Conservation (phyloP, 2,797 vertebrate species). For the Chlorospingus semifuscus region DNA sequence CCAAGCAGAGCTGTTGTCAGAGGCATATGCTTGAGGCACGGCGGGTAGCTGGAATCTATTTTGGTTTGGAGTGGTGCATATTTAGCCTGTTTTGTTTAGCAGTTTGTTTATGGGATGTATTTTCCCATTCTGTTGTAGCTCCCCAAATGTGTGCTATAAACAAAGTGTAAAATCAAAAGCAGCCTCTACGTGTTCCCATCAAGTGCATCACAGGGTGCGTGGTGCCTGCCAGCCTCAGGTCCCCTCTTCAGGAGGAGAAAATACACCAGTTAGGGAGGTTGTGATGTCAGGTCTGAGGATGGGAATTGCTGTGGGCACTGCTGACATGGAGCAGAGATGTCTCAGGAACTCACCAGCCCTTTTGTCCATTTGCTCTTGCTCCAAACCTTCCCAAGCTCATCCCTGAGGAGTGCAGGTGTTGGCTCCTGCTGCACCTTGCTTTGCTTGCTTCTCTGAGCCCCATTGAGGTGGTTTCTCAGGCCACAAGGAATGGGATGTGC, state of each 20-base stretch:
- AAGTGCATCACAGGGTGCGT: neutral
- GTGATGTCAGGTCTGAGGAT: too few relatives aligned
- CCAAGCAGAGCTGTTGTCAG: neutral
- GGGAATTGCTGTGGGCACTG: neutral
- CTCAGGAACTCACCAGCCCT: neutral
- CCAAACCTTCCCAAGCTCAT: neutral
- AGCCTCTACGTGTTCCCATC: neutral
- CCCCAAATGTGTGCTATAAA: conserved; percentile 35
- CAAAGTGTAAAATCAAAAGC: conserved; percentile 42
- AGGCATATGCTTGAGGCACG: conserved; percentile 33
- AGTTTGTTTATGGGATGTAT: conserved; percentile 52
- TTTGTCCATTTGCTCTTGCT: neutral
- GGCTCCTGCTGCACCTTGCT: neutral
- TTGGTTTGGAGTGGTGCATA: conserved; percentile 8
- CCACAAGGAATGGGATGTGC: neutral
- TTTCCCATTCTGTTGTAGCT: conserved; percentile 42
- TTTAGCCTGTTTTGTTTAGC: conserved; percentile 53
- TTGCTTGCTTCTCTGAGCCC: neutral
- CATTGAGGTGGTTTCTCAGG: fast-evolving
- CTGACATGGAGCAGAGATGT: neutral
- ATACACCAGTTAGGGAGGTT: neutral
- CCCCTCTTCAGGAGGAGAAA: neutral
- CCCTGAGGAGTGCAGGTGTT: fast-evolving
- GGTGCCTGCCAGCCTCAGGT: neutral
- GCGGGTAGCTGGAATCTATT: conserved; percentile 11